Evolutionary conservation across 2,888 invertebrate species (phyloP).

Genomic region (Unio delphinus): DNA sequence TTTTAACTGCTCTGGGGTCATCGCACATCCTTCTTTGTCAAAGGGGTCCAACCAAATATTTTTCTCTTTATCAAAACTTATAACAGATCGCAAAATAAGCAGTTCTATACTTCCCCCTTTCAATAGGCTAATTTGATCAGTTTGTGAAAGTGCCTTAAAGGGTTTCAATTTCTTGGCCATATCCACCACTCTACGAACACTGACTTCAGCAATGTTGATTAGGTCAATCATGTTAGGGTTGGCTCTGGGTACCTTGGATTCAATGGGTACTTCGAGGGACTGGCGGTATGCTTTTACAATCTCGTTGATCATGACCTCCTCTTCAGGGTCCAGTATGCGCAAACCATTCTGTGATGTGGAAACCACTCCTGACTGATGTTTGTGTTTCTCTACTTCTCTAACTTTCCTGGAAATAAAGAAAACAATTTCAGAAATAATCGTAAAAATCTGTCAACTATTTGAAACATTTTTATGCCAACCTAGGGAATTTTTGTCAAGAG

Average conservation of each 20-base stretch:
- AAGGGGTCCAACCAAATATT: constrained; percentile 85
- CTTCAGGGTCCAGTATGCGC: constrained; percentile 59
- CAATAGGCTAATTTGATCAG: constrained; percentile 91
- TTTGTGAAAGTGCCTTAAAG: constrained; percentile 95
- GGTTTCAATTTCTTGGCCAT: constrained; percentile 78
- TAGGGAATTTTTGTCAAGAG: no score
- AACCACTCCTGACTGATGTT: constrained; percentile 59
- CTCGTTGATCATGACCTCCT: constrained; percentile 64
- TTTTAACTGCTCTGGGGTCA: constrained; percentile 91
- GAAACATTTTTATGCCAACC: no score
- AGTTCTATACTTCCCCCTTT: constrained; percentile 97
- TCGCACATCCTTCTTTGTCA: constrained; percentile 76
- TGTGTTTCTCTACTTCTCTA: constrained; percentile 49
- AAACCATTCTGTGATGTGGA: constrained; percentile 41
- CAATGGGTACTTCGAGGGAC: constrained; percentile 68
- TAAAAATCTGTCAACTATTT: neutral
- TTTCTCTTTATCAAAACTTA: constrained; percentile 91
- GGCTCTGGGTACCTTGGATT: constrained; percentile 59
- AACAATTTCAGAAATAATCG: neutral
- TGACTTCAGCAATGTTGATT: constrained; percentile 71
- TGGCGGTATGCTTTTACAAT: constrained; percentile 65
- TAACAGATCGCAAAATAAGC: constrained; percentile 93
- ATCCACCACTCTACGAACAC: constrained; percentile 82
- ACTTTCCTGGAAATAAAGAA: constrained; percentile 45
- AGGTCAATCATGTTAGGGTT: constrained; percentile 64